Evolutionary conservation across 1,140 invertebrate species (phyloP), one percentile per base, ranked within the genome.

Genomic region (Vanessa tameamea): DNA sequence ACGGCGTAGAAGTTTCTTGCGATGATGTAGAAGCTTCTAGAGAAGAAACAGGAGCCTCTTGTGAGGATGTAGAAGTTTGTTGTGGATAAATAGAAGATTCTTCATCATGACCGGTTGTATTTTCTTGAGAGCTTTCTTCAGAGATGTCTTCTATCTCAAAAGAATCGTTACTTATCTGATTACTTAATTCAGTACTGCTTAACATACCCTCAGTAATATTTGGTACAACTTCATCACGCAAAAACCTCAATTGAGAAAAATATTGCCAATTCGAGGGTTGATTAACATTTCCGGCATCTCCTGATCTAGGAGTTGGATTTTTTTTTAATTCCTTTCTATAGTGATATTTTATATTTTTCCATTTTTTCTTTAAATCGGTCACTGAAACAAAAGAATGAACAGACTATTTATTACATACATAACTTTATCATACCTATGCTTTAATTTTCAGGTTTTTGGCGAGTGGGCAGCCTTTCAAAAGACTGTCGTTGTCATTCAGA

Each of bases 301-400:
- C 76, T 61, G 72, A 77, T 75, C 67, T 7, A 59, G 61, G 51
- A 31, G 53, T 16, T 43, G 67, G 63, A 69, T 15, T 12, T 47
- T 73, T 78, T 71, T 78, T 78, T 66, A 75, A 64, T 73, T 77
- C 72, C 47, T 81, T 78, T 64, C 67, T 72, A 64, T 73, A 80
- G 26, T 72, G 69, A 72, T 79, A 77, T 69, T 71, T 66, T 74
- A 74, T n/a, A 73, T 79, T 77, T 63, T 73, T 76, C 77, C 73
- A 79, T 74, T 72, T 75, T 66, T 77, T 78, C 65, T 66, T 72
- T 47, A 79, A 69, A 59, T 65, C 59, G 8, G 48, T 47, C 20
- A 64, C 69, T 77, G 72, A 66, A 73, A 73, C 43, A 76, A 75
- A 69, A 74, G 12, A 20, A 20, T 55, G 51, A 71, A 68, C 64